Base-by-base conservation (phyloP, 2,797 vertebrate species). In the Lagodon rhomboides region DNA sequence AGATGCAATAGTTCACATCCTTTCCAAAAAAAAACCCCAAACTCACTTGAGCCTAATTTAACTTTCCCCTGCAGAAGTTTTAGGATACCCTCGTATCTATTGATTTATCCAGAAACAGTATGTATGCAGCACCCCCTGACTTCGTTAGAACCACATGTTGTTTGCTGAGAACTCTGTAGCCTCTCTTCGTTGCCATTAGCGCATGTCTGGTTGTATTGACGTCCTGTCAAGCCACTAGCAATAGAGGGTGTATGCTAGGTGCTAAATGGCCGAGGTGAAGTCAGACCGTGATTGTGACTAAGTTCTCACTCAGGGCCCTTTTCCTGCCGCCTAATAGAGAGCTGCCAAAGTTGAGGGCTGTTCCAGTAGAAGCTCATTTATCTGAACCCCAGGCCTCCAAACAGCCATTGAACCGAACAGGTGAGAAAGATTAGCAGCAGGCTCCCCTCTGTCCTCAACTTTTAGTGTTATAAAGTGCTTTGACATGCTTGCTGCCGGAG, bases 181-280 rank as follows among this genome's bases (percentile, higher is more conserved):
- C 20, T 82, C 89, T 87, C 56, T 77, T 38, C 59, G 23, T 70
- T 74, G 47, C 89, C 85, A 92, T 94, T 88, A 94, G 83, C 86
- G 71, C 79, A 63, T 49, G 75, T 83, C 87, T 68, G 79, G 27
- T 65, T 59, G 67, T 91, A 92, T 91, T 93, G 90, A 92, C 85
- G 65, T 87, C 43, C 73, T 92, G 86, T 89, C 90, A 87, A 63
- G 55, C 70, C 85, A 79, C 73, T 49, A 74, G 85, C 80, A 77
- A 66, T 71, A 63, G 66, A 71, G 56, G 55, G 22, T 75, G 72
- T 60, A 38, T 58, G 76, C 68, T 74, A 82, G 86, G 79, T 85
- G 83, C 84, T 87, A 83, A 87, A 85, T 83, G 79, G 80, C 83
- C 58, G 79, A 75, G 76, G 73, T 77, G 82, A 87, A 82, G 87